Conservation (phyloP, 2,113 vertebrate species). For the Chelonoidis abingdonii region DNA sequence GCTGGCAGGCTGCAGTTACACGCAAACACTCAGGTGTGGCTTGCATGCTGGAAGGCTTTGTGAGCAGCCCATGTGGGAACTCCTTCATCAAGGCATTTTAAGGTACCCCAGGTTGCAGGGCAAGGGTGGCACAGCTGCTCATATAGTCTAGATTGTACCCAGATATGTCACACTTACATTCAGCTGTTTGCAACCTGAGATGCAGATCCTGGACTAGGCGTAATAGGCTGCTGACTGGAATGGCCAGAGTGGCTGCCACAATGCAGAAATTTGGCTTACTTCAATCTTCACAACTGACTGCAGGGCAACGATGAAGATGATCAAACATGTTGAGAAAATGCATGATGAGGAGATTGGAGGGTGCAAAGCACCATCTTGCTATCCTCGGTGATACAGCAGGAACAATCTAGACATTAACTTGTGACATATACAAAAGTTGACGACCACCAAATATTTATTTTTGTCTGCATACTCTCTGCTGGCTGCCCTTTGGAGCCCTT, state of each 20-base stretch:
- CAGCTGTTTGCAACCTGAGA: background rate
- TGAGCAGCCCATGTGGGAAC: background rate
- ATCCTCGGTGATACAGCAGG: background rate
- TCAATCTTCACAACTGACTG: background rate
- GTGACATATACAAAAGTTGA: background rate
- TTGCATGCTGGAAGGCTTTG: background rate
- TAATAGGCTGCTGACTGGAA: background rate
- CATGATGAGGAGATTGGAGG: background rate
- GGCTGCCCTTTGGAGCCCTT: background rate
- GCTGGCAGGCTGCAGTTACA: background rate
- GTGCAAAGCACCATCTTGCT: background rate
- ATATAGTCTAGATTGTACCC: background rate
- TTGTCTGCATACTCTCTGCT: background rate
- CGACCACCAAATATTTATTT: background rate
- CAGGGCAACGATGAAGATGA: background rate
- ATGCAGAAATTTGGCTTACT: background rate
- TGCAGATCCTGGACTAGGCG: background rate
- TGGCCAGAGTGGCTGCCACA: background rate
- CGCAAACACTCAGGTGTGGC: background rate
- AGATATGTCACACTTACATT: background rate
- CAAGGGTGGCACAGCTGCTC: background rate
- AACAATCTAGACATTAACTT: background rate
- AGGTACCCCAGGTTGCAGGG: background rate
- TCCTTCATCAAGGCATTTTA: background rate
- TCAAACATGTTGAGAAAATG: background rate